Conservation (phyloP, 2,113 vertebrate species). For the Anthoscopus minutus region DNA sequence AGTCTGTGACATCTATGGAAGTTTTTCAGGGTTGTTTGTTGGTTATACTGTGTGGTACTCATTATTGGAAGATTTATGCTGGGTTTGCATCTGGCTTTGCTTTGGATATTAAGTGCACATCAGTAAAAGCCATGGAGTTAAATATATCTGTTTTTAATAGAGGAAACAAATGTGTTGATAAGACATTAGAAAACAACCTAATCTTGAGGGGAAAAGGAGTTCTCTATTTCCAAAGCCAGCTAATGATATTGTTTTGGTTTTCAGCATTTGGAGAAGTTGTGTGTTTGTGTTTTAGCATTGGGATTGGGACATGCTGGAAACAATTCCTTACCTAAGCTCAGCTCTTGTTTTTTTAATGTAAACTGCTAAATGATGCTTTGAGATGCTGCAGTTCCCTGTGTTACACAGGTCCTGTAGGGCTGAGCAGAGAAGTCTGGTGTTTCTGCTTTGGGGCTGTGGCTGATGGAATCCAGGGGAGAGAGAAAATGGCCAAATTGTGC, state of each 20-base stretch:
- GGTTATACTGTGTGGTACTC: rapidly evolving
- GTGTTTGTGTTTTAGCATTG: not conserved
- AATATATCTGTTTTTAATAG: not conserved
- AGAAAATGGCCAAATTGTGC: not conserved
- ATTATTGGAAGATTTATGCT: not conserved
- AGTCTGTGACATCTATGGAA: not conserved
- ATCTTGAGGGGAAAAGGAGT: not conserved
- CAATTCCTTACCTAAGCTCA: not conserved
- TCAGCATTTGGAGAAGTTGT: not conserved
- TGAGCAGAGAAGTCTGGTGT: not conserved
- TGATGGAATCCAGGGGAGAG: not conserved
- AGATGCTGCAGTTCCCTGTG: not conserved
- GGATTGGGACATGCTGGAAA: not conserved
- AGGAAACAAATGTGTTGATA: not conserved
- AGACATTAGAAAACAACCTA: not conserved
- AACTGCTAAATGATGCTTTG: not conserved
- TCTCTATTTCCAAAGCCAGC: not conserved
- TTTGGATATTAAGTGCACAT: not conserved
- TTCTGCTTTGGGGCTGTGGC: not conserved
- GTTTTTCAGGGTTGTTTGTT: not conserved
- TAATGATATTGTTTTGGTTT: not conserved
- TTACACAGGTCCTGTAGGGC: not conserved
- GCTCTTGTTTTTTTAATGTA: not conserved
- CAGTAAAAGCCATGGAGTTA: not conserved
- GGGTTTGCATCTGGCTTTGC: not conserved